Evolutionary conservation across 2,113 vertebrate genomes (phyloP).

Genomic region (Pampusana beccarii): DNA sequence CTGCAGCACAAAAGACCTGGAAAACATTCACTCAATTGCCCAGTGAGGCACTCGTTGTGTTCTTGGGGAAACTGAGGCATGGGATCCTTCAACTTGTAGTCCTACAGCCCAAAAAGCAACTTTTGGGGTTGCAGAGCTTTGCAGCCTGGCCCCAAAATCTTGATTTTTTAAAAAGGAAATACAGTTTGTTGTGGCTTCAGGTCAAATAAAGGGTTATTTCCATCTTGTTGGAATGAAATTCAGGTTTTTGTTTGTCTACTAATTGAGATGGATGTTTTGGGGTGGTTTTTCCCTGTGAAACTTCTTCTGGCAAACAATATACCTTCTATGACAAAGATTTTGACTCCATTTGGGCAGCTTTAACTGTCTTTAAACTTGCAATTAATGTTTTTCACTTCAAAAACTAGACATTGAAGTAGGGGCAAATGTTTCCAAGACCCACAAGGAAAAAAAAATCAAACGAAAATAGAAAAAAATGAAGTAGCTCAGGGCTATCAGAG

Average conservation of each 20-base stretch:
- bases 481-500: background rate
- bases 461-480: background rate
- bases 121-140: background rate
- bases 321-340: background rate
- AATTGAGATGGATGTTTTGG: background rate
- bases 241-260: background rate
- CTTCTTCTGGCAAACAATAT: background rate
- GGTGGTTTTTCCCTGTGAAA: background rate
- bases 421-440: background rate
- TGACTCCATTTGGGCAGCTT: background rate
- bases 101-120: rapidly evolving
- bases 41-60: rapidly evolving
- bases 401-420: background rate
- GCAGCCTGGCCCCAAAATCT: background rate
- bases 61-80: background rate
- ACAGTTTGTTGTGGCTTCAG: background rate
- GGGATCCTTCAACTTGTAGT: rapidly evolving
- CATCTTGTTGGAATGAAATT: background rate
- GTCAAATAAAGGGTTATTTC: background rate
- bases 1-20: background rate
- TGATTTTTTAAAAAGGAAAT: background rate
- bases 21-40: background rate
- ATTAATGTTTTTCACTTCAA: background rate
- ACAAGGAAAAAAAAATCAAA: background rate
- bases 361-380: background rate